phyloP scores from a whole-genome alignment of 2,797 vertebrate species.

The Melanotaenia boesemani region DNA sequence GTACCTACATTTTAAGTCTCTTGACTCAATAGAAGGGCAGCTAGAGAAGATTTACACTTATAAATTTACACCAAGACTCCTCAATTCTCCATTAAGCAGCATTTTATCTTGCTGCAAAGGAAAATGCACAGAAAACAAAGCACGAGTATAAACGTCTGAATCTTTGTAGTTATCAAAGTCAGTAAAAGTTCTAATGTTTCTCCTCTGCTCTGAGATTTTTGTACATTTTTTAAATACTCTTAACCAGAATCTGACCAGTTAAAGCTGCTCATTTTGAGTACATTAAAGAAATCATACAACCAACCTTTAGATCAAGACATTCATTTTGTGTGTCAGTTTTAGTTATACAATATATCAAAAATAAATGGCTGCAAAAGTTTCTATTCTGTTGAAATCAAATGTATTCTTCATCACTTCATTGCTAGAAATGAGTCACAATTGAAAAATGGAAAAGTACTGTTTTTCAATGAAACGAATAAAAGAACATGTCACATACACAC shows the following conservation, averaged over 20 bases:
- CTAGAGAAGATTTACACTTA: slow-evolving; percentile 21
- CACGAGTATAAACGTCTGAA: slow-evolving; percentile 25
- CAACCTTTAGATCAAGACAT: slow-evolving; percentile 28
- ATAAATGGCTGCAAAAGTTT: slow-evolving; percentile 32
- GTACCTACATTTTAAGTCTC: background rate
- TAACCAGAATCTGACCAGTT: slow-evolving; percentile 30
- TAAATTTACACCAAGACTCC: slow-evolving; percentile 25
- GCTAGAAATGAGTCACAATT: slow-evolving; percentile 14
- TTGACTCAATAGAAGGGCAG: background rate
- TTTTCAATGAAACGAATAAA: slow-evolving; percentile 25
- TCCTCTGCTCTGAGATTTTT: slow-evolving; percentile 39
- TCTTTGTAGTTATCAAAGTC: slow-evolving; percentile 10
- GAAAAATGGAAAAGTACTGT: slow-evolving; percentile 18
- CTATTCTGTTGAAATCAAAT: slow-evolving; percentile 7
- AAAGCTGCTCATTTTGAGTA: slow-evolving; percentile 37
- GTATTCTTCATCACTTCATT: slow-evolving; percentile 1
- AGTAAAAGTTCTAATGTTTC: background rate
- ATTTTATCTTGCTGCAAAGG: slow-evolving; percentile 37
- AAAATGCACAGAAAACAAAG: slow-evolving; percentile 32
- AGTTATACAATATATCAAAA: slow-evolving; percentile 46
- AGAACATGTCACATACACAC: slow-evolving; percentile 26
- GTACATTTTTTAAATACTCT: slow-evolving; percentile 13
- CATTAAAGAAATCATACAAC: slow-evolving; percentile 7
- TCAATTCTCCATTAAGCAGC: slow-evolving; percentile 26
- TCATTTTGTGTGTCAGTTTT: slow-evolving; percentile 25